Evolutionary conservation across 2,797 vertebrate genomes (phyloP).

Genomic region (Dipus sagitta): DNA sequence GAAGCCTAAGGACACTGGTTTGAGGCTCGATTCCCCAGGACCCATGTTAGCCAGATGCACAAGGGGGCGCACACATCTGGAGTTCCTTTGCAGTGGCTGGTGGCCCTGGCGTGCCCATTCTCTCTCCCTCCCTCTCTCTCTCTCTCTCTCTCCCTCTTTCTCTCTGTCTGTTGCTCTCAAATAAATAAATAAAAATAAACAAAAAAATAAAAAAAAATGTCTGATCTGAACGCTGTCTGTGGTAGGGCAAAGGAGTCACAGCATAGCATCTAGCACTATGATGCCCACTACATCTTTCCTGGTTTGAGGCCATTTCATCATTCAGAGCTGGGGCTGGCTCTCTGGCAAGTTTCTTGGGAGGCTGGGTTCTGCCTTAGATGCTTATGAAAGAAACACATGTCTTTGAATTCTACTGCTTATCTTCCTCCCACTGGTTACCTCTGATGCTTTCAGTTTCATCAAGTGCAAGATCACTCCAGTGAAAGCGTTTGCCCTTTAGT

Average conservation of each 20-base stretch:
- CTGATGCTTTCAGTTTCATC: constrained; percentile 45
- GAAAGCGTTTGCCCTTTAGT: not conserved
- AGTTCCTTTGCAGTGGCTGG: too few species aligned
- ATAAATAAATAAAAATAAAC: too few species aligned
- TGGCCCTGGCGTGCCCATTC: too few species aligned
- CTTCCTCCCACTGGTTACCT: not conserved
- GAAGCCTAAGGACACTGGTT: too few species aligned
- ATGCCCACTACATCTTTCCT: not conserved
- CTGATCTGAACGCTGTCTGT: fast-evolving
- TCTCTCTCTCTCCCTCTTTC: too few species aligned
- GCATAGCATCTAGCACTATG: not conserved
- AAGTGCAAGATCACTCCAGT: not conserved
- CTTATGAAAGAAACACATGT: not conserved
- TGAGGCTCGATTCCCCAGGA: too few species aligned
- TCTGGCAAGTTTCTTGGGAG: not conserved
- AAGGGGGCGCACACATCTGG: too few species aligned
- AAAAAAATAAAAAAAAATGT: not conserved
- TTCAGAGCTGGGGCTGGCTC: not conserved
- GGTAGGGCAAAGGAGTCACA: too few species aligned
- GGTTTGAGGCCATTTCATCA: not conserved
- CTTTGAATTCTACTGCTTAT: constrained; percentile 28
- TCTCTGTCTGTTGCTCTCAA: too few species aligned
- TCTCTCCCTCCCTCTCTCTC: too few species aligned
- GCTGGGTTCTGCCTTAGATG: not conserved
- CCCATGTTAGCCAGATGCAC: too few species aligned